A percentile compares a stretch with the other conserved stretches of the same genome.
Evolutionary conservation across 2,888 invertebrate genomes (phyloP).

Genomic region (Cenopis cana): DNA sequence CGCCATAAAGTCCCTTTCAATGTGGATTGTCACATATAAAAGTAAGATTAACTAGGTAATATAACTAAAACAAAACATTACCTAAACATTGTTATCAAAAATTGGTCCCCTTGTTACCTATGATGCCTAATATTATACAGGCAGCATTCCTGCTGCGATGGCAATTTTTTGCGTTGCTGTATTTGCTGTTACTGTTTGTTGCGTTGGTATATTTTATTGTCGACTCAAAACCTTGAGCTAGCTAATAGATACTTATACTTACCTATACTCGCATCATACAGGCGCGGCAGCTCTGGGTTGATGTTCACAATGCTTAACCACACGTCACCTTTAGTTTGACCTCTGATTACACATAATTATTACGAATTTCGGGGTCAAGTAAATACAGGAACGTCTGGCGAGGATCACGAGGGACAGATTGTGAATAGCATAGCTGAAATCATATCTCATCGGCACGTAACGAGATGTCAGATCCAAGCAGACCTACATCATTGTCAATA

Average conservation of each 20-base stretch:
- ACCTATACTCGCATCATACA: constrained; percentile 61
- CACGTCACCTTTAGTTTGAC: neutral
- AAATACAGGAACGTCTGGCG: neutral
- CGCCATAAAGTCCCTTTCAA: no score
- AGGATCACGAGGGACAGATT: neutral
- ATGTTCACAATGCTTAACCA: neutral
- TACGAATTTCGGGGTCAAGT: neutral
- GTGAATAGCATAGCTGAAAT: constrained; percentile 51
- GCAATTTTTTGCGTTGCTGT: no score
- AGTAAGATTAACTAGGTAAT: no score
- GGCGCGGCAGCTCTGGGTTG: constrained; percentile 24
- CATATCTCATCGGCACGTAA: constrained; percentile 74
- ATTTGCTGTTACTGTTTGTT: no score
- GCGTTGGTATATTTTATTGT: no score
- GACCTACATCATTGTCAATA: constrained; percentile 81
- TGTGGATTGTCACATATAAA: no score
- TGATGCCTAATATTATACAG: no score
- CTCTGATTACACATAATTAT: neutral
- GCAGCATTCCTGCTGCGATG: no score
- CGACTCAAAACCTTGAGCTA: neutral
- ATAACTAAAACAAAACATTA: no score
- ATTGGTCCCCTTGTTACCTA: no score
- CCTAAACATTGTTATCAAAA: no score
- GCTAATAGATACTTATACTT: neutral
- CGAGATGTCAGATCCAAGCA: constrained; percentile 74